phyloP scores from a whole-genome alignment of 1,140 invertebrate genomes.

The Drosophila chauvacae region DNA sequence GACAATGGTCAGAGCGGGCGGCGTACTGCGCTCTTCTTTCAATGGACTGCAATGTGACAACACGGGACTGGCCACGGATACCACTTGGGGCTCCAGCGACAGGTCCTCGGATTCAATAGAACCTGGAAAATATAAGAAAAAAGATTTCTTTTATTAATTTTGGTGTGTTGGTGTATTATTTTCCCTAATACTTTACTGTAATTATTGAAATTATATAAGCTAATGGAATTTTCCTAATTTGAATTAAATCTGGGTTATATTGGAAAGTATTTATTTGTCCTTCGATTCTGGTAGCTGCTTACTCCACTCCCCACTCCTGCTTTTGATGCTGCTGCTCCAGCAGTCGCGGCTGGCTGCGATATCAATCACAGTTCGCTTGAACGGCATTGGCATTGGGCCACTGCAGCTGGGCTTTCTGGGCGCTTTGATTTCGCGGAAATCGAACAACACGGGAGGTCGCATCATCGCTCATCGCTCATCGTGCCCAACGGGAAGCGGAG shows the following conservation, averaged over 20 bases:
- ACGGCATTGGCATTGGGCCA: conserved; percentile 65
- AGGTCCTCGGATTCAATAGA: conserved; percentile 91
- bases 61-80: conserved; percentile 84
- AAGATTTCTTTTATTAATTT: background rate
- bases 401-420: conserved; percentile 68
- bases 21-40: conserved; percentile 86
- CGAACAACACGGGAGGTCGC: conserved; percentile 79
- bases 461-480: conserved; percentile 81
- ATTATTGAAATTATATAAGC: no score
- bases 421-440: conserved; percentile 79
- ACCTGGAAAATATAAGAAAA: conserved; percentile 86
- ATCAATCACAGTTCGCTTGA: conserved; percentile 79
- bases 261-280: background rate
- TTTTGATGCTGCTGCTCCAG: background rate
- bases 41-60: conserved; percentile 86
- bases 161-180: background rate
- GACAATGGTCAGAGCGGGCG: conserved; percentile 87
- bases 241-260: background rate
- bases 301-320: background rate
- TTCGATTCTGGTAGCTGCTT: conserved; percentile 2
- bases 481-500: conserved; percentile 28
- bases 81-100: conserved; percentile 87
- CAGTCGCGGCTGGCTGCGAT: conserved; percentile 40
- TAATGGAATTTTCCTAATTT: no score
- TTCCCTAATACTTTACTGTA: no score